Percentiles rank a stretch among this genome's conserved stretches.
phyloP scores from a whole-genome alignment of 2,113 vertebrate species.

The Hippocampus comes region DNA sequence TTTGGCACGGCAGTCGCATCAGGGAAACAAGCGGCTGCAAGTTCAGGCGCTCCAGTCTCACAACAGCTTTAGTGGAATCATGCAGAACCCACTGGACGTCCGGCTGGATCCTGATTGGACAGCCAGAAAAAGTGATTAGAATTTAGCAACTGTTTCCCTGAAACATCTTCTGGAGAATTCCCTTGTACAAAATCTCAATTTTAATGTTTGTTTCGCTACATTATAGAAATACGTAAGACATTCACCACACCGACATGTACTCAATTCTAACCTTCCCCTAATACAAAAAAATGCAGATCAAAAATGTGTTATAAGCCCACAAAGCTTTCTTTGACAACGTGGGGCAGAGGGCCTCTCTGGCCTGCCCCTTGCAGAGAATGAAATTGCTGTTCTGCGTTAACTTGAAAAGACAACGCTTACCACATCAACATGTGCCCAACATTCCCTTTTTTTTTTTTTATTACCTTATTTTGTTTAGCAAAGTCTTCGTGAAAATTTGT shows the following conservation, averaged over 20 bases:
- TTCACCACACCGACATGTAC: background rate
- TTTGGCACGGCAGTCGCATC: slow-evolving; percentile 26
- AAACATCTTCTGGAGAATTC: too few relatives aligned
- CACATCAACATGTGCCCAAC: background rate
- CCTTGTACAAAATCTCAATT: too few relatives aligned
- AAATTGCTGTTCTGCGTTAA: background rate
- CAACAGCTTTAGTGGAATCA: slow-evolving; percentile 70
- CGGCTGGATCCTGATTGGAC: slow-evolving; percentile 41
- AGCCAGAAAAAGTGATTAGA: background rate
- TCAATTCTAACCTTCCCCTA: background rate
- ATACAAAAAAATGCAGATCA: background rate
- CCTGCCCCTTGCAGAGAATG: background rate
- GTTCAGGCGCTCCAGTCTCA: slow-evolving; percentile 79
- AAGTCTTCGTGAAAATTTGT: background rate
- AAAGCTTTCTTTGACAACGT: background rate
- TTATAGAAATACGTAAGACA: background rate
- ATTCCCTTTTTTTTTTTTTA: too few relatives aligned
- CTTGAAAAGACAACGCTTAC: background rate
- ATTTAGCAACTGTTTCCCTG: background rate
- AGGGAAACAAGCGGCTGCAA: slow-evolving; percentile 75
- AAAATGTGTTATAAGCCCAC: too few relatives aligned
- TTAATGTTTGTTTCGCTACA: too few relatives aligned
- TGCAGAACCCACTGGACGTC: slow-evolving; percentile 58
- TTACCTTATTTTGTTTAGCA: background rate
- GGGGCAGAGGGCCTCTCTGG: background rate